These are phyloP conservation scores for Peribatodes rhomboidaria DNA, from an alignment of 2,888 invertebrate species.

Conservation along the genomic window DNA sequence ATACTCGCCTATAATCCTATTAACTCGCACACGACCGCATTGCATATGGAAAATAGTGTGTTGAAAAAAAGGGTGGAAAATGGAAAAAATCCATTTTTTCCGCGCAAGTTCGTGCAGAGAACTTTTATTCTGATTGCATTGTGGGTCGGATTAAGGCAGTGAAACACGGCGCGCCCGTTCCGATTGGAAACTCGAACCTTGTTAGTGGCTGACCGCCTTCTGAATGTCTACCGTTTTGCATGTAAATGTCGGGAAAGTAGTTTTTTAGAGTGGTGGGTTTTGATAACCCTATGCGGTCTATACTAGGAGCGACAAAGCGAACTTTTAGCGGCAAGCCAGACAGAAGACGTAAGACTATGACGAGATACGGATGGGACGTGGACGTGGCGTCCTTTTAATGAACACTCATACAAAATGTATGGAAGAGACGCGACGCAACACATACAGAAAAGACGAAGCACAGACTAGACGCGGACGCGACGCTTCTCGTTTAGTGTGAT, in stretches of 20 bases:
- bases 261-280: not conserved
- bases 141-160: constrained; percentile 29
- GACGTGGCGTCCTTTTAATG: no score
- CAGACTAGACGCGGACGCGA: no score
- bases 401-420: no score
- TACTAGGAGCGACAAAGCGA: not conserved
- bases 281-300: not conserved
- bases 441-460: no score
- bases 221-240: constrained; percentile 19
- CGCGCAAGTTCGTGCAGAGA: constrained; percentile 16
- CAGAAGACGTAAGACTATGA: no score
- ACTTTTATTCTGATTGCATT: constrained; percentile 38
- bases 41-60: constrained; percentile 46
- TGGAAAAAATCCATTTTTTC: constrained; percentile 17
- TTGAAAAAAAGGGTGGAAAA: constrained; percentile 32
- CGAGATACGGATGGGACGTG: no score
- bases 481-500: no score
- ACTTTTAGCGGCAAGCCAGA: no score
- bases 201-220: constrained; percentile 24
- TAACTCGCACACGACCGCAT: constrained; percentile 37
- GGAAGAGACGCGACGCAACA: no score
- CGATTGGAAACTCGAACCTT: constrained; percentile 20
- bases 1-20: constrained; percentile 34
- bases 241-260: not conserved
- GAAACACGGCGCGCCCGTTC: constrained; percentile 20